Conservation (phyloP, 1,140 invertebrate genomes). For the Drosophila parabipectinata region DNA sequence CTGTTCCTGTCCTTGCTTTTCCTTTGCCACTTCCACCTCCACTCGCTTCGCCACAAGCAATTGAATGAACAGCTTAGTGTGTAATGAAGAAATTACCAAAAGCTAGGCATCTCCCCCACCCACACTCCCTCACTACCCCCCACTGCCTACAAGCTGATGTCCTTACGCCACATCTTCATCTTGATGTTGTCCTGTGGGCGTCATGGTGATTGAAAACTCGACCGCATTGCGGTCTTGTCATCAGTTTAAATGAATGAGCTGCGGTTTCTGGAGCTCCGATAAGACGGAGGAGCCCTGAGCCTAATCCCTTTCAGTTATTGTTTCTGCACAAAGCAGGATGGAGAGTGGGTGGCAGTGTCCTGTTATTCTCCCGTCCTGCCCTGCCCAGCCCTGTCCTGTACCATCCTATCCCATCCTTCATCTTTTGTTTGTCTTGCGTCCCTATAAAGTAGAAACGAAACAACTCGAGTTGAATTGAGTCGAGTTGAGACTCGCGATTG, state of each 20-base stretch:
- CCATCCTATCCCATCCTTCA: background rate
- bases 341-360: conserved; percentile 3
- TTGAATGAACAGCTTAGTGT: conserved; percentile 74
- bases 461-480: conserved; percentile 24
- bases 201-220: conserved; percentile 80
- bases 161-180: conserved; percentile 27
- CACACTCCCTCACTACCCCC: background rate
- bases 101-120: conserved; percentile 25
- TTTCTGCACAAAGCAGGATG: conserved; percentile 22
- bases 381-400: background rate
- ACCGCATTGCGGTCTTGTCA: conserved; percentile 78
- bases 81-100: conserved; percentile 79
- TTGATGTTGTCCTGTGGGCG: conserved; percentile 49
- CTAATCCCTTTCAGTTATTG: conserved; percentile 68
- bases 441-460: background rate
- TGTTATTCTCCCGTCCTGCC: too few species aligned
- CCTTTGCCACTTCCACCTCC: background rate
- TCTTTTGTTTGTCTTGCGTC: conserved; percentile 1
- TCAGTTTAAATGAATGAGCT: conserved; percentile 77
- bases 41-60: conserved; percentile 31
- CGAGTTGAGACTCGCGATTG: conserved; percentile 58
- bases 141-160: background rate
- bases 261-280: conserved; percentile 62
- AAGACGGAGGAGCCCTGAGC: conserved; percentile 58
- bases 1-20: background rate